phyloP scores from a whole-genome alignment of 2,113 vertebrate species.

The Xenopus borealis region DNA sequence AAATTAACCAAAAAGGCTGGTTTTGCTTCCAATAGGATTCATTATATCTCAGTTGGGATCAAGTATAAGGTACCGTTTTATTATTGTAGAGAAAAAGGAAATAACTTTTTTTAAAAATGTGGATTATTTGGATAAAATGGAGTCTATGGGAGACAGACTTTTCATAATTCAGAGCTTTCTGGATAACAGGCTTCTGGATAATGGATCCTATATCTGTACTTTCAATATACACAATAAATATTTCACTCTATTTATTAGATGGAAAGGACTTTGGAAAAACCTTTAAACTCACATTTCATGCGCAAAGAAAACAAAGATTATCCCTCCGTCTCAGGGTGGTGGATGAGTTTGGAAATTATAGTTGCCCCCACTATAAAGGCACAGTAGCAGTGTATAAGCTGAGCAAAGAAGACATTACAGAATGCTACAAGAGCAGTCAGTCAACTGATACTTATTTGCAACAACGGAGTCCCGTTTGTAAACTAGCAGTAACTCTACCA shows the following conservation, averaged over 20 bases:
- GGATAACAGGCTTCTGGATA: too few relatives aligned
- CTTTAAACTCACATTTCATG: constrained; percentile 75
- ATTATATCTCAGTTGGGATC: too few relatives aligned
- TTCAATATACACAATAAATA: neutral
- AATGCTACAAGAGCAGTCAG: constrained; percentile 51
- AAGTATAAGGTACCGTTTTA: too few relatives aligned
- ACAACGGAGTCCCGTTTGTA: constrained; percentile 69
- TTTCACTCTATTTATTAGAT: constrained; percentile 33
- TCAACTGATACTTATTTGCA: constrained; percentile 43
- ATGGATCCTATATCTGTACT: too few relatives aligned
- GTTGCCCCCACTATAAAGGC: constrained; percentile 83
- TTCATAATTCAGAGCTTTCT: too few relatives aligned
- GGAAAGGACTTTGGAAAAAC: constrained; percentile 57
- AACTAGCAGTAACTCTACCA: constrained; percentile 74
- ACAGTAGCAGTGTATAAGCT: constrained; percentile 70
- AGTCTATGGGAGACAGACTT: too few relatives aligned
- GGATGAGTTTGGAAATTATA: constrained; percentile 82
- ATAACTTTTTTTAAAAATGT: too few relatives aligned
- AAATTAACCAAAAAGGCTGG: too few relatives aligned
- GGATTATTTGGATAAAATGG: too few relatives aligned
- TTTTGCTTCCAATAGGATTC: too few relatives aligned
- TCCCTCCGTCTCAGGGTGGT: constrained; percentile 71
- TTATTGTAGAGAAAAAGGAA: too few relatives aligned
- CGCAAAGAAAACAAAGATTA: constrained; percentile 70
- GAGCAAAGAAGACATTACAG: constrained; percentile 61